Evolutionary conservation across 2,888 invertebrate species (phyloP), one percentile per base, ranked within the genome.

Genomic region (Nemapogon koenigi): DNA sequence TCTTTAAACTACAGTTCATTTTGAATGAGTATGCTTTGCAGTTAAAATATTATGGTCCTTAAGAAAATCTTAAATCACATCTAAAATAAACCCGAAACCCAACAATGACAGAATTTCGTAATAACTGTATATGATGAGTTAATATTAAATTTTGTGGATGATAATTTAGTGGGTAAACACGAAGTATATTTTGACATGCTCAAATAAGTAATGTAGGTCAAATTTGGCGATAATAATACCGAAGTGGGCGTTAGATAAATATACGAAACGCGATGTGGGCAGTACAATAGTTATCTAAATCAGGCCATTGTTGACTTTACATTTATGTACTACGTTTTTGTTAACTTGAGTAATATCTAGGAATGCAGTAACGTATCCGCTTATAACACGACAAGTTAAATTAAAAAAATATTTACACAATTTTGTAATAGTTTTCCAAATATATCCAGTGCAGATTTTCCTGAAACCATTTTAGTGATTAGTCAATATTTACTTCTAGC

Each of bases 31-130:
- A 54, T 55, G 57, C 53, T 43, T 56, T 50, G 49, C 58, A 56
- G 58, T 49, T 56, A 53, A 58, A 61, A 55, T 55, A 47, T 49
- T 48, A 43, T 55, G 55, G 58, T 55, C 58, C 56, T 53, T 57
- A 53, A 60, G 69, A 59, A 67, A 65, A 59, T 59, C 62, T 61
- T 60, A 69, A 62, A 67, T 67, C 60, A 59, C 58, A 57, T 68
- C 73, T 68, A 72, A 71, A 73, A 69, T 75, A 73, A 70, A 75
- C 67, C 58, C 33, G 48, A 53, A 63, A 55, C 52, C 45, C 55
- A 51, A 53, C 58, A 53, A 51, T 69, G 63, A 63, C 59, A n/a
- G 61, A 57, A 57, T 69, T 66, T 65, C 58, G 59, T 59, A 70
- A 69, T 58, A 46, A 31, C 16, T 14, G 16, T 16, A 31, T 3